phyloP scores from a whole-genome alignment of 2,113 vertebrate species.

The Vimba vimba region DNA sequence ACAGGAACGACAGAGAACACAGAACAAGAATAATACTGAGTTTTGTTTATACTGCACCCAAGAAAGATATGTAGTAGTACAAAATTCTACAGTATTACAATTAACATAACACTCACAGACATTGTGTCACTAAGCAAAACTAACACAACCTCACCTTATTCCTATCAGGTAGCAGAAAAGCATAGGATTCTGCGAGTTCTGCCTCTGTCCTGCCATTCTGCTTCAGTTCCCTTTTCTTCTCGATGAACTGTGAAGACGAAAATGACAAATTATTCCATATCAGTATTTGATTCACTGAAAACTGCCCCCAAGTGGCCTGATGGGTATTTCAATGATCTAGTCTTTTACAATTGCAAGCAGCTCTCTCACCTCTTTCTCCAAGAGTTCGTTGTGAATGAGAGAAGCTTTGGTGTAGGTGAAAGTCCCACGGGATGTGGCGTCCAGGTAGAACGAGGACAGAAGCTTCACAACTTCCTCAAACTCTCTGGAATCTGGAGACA shows the following conservation, averaged over 20 bases:
- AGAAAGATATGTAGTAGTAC: no score
- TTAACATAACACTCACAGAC: no score
- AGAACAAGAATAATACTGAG: no score
- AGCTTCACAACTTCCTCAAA: conserved; percentile 92
- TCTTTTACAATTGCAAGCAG: not conserved
- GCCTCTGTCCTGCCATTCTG: conserved; percentile 87
- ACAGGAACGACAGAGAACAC: not conserved
- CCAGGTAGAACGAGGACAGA: conserved; percentile 88
- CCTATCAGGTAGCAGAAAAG: conserved; percentile 88
- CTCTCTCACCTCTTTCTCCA: conserved; percentile 90
- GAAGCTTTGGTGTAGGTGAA: conserved; percentile 89
- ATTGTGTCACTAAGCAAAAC: not conserved
- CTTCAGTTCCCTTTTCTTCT: conserved; percentile 91
- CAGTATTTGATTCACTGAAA: not conserved
- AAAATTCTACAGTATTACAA: no score
- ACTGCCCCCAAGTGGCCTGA: not conserved
- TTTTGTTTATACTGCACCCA: no score
- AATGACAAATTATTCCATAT: not conserved
- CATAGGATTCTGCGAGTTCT: conserved; percentile 89
- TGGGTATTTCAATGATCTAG: not conserved
- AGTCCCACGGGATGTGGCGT: conserved; percentile 80
- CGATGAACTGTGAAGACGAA: conserved; percentile 83
- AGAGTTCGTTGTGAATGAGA: conserved; percentile 91
- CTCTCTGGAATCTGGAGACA: conserved; percentile 86
- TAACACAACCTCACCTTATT: conserved; percentile 77